Percentiles rank a stretch among this genome's conserved stretches.
Conservation (phyloP, 2,797 vertebrate genomes). For the Neoniphon sammara region DNA sequence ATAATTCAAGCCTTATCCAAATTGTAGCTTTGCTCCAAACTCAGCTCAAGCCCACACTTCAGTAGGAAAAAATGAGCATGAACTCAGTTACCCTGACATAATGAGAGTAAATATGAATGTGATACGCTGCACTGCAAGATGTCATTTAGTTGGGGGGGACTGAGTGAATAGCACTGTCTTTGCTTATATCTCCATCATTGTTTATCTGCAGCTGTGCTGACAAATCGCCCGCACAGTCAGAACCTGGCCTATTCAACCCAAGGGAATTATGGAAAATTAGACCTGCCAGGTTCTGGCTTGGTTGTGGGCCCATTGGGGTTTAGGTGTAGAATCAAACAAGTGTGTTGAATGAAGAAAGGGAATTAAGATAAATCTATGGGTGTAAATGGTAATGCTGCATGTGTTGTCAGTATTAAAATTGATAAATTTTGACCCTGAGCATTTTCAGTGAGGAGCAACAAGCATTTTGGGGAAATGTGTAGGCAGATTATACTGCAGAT, state of each 20-base stretch:
- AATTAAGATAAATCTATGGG: not conserved
- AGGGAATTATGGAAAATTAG: not conserved
- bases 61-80: not conserved
- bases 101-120: constrained; percentile 68
- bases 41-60: constrained; percentile 11
- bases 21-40: constrained; percentile 3
- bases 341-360: not conserved
- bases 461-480: not conserved
- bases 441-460: not conserved
- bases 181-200: constrained; percentile 21
- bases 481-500: not conserved
- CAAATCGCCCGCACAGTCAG: not conserved
- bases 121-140: constrained; percentile 51
- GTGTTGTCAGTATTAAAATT: not conserved
- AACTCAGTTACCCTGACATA: constrained; percentile 43
- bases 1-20: constrained; percentile 11
- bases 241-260: not conserved
- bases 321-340: not conserved
- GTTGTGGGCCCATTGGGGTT: not conserved
- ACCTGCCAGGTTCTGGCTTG: not conserved
- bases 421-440: not conserved
- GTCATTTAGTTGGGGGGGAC: constrained; percentile 23
- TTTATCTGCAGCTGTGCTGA: constrained; percentile 3
- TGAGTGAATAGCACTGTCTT: constrained; percentile 12
- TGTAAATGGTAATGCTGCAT: not conserved